phyloP scores from a whole-genome alignment of 2,797 vertebrate species.

The Dipus sagitta region DNA sequence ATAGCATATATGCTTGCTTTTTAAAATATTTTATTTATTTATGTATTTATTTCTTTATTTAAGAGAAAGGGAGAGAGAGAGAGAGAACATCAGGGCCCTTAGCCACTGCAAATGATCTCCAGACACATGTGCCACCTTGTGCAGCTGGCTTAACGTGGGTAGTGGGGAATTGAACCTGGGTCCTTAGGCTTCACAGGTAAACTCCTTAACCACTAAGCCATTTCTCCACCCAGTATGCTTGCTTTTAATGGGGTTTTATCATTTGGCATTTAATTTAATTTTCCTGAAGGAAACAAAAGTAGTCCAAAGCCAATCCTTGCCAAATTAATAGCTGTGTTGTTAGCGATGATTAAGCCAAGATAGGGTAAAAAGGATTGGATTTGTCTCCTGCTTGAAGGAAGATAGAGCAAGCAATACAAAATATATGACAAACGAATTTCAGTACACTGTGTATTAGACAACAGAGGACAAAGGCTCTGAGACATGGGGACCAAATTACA shows the following conservation, averaged over 20 bases:
- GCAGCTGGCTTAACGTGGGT: too few relatives aligned
- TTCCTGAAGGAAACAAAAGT: slow-evolving; percentile 26
- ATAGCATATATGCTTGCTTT: too few relatives aligned
- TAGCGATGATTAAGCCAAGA: background rate
- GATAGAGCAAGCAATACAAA: background rate
- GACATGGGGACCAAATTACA: background rate
- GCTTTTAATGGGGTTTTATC: background rate
- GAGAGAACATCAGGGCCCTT: too few relatives aligned
- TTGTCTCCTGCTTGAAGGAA: background rate
- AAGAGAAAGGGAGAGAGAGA: too few relatives aligned
- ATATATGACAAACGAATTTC: background rate
- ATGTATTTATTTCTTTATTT: too few relatives aligned
- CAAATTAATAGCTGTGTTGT: background rate
- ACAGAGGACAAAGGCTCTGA: background rate
- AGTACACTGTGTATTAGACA: background rate
- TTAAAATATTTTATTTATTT: too few relatives aligned
- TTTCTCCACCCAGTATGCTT: background rate
- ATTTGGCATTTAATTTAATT: background rate
- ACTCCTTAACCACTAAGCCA: too few relatives aligned
- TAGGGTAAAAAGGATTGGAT: background rate
- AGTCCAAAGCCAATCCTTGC: background rate
- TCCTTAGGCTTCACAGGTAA: too few relatives aligned
- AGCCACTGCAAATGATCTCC: too few relatives aligned
- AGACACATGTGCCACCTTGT: too few relatives aligned
- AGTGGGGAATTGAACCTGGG: too few relatives aligned